Evolutionary conservation across 1,140 invertebrate species (phyloP).

Genomic region (Brachionus rubens): DNA sequence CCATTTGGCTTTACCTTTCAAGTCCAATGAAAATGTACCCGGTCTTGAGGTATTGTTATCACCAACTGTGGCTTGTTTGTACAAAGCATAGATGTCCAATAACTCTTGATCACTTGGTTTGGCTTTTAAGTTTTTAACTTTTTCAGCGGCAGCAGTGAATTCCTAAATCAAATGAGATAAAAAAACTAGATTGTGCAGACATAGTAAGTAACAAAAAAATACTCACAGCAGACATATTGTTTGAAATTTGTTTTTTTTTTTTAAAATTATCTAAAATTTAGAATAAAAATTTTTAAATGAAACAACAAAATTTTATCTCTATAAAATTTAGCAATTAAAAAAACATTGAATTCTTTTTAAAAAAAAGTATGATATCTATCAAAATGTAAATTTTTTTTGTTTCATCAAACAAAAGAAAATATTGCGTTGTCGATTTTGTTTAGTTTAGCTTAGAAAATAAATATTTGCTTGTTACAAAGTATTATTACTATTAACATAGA

Average conservation of each 20-base stretch:
- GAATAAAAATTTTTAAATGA: background rate
- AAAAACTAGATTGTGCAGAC: background rate
- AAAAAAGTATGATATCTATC: too few species aligned
- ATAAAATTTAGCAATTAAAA: too few species aligned
- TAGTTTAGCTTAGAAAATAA: too few species aligned
- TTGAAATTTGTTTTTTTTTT: background rate
- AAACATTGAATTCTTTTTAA: too few species aligned
- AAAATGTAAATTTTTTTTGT: too few species aligned
- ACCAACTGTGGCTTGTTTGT: slow-evolving; percentile 66
- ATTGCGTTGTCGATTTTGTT: too few species aligned
- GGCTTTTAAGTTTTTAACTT: slow-evolving; percentile 58
- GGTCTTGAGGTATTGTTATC: slow-evolving; percentile 63
- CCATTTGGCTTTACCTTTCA: slow-evolving; percentile 68
- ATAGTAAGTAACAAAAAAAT: background rate
- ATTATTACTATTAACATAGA: too few species aligned
- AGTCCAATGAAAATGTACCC: slow-evolving; percentile 64
- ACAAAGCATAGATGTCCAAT: slow-evolving; percentile 65
- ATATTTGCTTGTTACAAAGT: too few species aligned
- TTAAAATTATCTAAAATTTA: background rate
- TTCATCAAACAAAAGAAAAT: too few species aligned
- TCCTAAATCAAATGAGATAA: background rate
- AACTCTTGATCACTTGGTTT: slow-evolving; percentile 64
- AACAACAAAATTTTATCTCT: background rate
- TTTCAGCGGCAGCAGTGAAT: slow-evolving; percentile 47
- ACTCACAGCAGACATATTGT: slow-evolving; percentile 40